phyloP scores from a whole-genome alignment of 2,888 invertebrate genomes.

The Drosophila multiciliata region DNA sequence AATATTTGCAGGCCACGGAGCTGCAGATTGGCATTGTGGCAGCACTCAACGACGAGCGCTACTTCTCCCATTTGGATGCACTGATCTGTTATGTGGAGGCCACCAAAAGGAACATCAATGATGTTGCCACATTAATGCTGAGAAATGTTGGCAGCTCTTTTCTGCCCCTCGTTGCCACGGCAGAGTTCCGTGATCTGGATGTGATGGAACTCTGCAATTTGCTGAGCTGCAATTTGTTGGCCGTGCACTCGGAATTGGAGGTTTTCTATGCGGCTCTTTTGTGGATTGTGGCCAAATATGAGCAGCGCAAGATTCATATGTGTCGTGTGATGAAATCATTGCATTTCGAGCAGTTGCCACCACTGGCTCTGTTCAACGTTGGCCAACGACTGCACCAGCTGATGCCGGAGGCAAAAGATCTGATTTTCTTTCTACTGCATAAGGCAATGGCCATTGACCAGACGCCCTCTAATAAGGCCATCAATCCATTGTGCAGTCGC shows the following conservation, averaged over 20 bases:
- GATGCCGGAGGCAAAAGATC: not conserved
- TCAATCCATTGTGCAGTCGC: not conserved
- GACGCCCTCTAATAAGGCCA: not conserved
- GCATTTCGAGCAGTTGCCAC: slow-evolving; percentile 13
- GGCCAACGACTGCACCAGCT: not conserved
- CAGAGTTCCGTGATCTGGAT: not conserved
- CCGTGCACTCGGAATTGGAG: slow-evolving; percentile 11
- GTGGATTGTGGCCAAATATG: slow-evolving; percentile 7
- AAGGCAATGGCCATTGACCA: not conserved
- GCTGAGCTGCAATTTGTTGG: slow-evolving; percentile 3
- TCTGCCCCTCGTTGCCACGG: not conserved
- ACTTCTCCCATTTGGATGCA: not conserved
- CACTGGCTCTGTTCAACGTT: not conserved
- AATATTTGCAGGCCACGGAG: not conserved
- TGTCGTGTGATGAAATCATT: not conserved
- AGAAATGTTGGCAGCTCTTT: not conserved
- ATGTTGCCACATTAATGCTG: slow-evolving; percentile 4
- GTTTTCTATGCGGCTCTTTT: slow-evolving; percentile 3
- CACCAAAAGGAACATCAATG: not conserved
- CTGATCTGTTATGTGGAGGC: slow-evolving; percentile 3
- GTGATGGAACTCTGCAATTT: not conserved
- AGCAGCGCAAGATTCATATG: not conserved
- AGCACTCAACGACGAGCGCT: not conserved
- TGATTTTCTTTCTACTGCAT: slow-evolving; percentile 1
- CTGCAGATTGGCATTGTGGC: not conserved